A percentile compares a stretch with the other conserved stretches of the same genome.
These are phyloP conservation scores for Schizopygopsis malacanthus DNA, from an alignment of 2,797 vertebrate genomes.

Conservation along the genomic window DNA sequence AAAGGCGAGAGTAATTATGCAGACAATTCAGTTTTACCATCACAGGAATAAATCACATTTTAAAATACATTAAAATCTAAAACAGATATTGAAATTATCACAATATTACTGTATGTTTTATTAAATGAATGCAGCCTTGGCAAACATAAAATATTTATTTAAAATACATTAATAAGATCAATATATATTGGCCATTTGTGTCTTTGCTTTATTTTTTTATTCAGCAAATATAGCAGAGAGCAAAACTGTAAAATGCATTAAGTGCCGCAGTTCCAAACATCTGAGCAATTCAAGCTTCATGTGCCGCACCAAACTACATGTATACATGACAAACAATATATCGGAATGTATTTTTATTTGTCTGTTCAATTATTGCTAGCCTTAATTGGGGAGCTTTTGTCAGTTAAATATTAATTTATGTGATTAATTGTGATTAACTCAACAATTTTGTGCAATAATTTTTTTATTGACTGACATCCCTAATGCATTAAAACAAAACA, in stretches of 20 bases:
- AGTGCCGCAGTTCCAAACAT: not conserved
- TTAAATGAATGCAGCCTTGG: not conserved
- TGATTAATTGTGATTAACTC: not conserved
- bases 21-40: not conserved
- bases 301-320: not conserved
- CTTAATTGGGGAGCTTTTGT: not conserved
- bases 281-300: not conserved
- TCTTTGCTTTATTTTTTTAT: not conserved
- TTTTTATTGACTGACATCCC: not conserved
- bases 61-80: not conserved
- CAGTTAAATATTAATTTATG: not conserved
- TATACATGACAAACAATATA: not conserved
- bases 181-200: not conserved
- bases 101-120: not conserved
- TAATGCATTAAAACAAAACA: not conserved
- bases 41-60: not conserved
- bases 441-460: not conserved
- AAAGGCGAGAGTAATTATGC: not conserved
- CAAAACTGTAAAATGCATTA: not conserved
- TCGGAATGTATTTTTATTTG: not conserved
- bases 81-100: not conserved
- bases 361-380: not conserved
- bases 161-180: not conserved
- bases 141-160: not conserved
- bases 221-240: not conserved